Percentiles rank a stretch among this genome's conserved stretches.
phyloP scores from a whole-genome alignment of 1,140 invertebrate genomes.

The Zaprionus lachaisei region DNA sequence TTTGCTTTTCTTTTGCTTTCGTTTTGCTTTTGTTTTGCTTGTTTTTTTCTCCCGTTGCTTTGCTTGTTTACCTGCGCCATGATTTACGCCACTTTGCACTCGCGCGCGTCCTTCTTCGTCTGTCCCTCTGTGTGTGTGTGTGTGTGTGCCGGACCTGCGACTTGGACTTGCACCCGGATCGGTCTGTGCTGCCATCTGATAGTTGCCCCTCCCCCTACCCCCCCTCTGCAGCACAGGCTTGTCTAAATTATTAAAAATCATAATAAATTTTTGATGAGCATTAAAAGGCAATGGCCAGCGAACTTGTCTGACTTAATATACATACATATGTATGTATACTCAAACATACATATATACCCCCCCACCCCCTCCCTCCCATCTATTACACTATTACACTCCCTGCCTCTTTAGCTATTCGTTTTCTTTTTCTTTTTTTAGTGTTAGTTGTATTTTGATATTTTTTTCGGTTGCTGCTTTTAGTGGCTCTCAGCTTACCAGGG shows the following conservation, averaged over 20 bases:
- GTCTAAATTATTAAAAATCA: conserved; percentile 78
- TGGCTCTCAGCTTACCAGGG: conserved; percentile 17
- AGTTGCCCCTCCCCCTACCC: background rate
- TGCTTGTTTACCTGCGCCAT: conserved; percentile 73
- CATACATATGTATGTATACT: conserved; percentile 27
- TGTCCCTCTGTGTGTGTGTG: conserved; percentile 25
- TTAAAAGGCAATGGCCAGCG: conserved; percentile 57
- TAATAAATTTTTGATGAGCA: conserved; percentile 79
- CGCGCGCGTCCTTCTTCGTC: conserved; percentile 35
- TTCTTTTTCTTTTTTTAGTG: background rate
- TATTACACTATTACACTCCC: conserved; percentile 1
- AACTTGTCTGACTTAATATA: conserved; percentile 23
- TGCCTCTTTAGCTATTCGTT: background rate
- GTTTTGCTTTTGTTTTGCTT: background rate
- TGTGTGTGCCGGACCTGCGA: conserved; percentile 24
- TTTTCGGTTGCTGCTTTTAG: conserved; percentile 31
- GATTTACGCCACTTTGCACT: conserved; percentile 76
- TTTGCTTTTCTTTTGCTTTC: background rate
- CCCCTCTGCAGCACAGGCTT: conserved; percentile 24
- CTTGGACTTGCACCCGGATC: background rate
- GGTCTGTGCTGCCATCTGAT: conserved; percentile 11
- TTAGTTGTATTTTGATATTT: conserved; percentile 12
- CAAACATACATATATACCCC: background rate
- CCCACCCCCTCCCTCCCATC: background rate
- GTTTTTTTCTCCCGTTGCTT: conserved; percentile 10